Percentiles rank a stretch among this genome's conserved stretches.
phyloP scores from a whole-genome alignment of 2,888 invertebrate genomes.

The Adela reaumurella region DNA sequence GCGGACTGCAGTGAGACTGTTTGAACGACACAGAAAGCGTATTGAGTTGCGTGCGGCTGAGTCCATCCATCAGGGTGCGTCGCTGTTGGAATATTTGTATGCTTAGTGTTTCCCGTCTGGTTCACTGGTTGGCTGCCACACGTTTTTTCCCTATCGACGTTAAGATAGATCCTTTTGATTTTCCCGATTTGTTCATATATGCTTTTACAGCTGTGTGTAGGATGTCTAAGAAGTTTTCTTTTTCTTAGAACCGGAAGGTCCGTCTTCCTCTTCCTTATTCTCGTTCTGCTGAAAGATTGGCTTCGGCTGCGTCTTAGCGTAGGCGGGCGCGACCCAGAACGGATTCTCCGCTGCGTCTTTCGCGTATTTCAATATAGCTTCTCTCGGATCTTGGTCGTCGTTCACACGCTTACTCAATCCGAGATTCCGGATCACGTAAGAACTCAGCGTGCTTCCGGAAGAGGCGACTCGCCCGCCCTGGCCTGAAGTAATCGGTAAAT shows the following conservation, averaged over 20 bases:
- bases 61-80: too few species aligned
- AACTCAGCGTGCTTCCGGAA: slow-evolving; percentile 92
- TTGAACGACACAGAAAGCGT: too few species aligned
- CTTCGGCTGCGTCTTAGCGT: slow-evolving; percentile 83
- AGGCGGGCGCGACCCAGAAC: slow-evolving; percentile 93
- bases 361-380: slow-evolving; percentile 91
- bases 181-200: too few species aligned
- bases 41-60: too few species aligned
- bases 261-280: slow-evolving; percentile 36
- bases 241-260: slow-evolving; percentile 52
- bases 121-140: too few species aligned
- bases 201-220: too few species aligned
- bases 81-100: too few species aligned
- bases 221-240: slow-evolving; percentile 24
- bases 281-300: slow-evolving; percentile 67
- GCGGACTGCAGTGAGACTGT: too few species aligned
- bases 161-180: too few species aligned
- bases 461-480: slow-evolving; percentile 92
- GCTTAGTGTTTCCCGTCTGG: too few species aligned
- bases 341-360: slow-evolving; percentile 95
- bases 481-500: slow-evolving; percentile 83
- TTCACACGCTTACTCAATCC: slow-evolving; percentile 89
- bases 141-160: too few species aligned
- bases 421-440: slow-evolving; percentile 92
- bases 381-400: slow-evolving; percentile 91